These are phyloP conservation scores for Microchirus variegatus DNA, from an alignment of 2,797 vertebrate genomes.

Conservation along the genomic window DNA sequence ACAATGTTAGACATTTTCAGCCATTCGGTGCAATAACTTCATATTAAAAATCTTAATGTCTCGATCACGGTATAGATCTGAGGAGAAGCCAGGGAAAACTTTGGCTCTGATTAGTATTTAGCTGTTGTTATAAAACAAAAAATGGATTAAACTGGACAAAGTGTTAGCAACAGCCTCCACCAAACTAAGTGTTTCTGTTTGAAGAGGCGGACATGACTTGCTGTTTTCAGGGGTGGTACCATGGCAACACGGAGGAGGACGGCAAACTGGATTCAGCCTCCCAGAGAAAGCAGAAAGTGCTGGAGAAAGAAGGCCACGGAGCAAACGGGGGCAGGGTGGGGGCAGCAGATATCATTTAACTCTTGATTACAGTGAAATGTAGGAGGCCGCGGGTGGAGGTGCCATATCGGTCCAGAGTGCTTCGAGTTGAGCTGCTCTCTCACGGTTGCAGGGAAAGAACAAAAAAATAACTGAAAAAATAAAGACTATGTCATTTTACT, in stretches of 20 bases:
- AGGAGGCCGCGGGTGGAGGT: constrained; percentile 31
- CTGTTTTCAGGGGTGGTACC: constrained; percentile 76
- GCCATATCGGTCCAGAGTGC: constrained; percentile 33
- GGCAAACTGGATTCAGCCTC: constrained; percentile 68
- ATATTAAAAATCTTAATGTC: constrained; percentile 3
- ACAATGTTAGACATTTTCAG: background rate
- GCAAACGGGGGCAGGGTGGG: constrained; percentile 44
- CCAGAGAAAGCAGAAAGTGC: constrained; percentile 51
- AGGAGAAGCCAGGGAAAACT: constrained; percentile 18
- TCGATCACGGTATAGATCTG: constrained; percentile 5
- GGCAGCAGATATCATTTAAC: constrained; percentile 52
- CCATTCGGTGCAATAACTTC: constrained; percentile 1
- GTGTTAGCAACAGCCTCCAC: constrained; percentile 66
- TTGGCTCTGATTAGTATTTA: constrained; percentile 28
- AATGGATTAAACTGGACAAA: constrained; percentile 38
- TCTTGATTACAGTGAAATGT: constrained; percentile 47
- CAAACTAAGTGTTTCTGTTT: constrained; percentile 58
- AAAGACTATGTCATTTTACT: constrained; percentile 13
- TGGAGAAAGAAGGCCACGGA: constrained; percentile 55
- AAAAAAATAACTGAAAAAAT: constrained; percentile 17
- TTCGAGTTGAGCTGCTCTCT: constrained; percentile 42
- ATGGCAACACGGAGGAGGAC: constrained; percentile 80
- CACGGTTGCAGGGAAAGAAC: constrained; percentile 20
- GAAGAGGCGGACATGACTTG: constrained; percentile 74
- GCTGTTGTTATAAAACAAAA: constrained; percentile 2